These are phyloP conservation scores for Drosophila ficusphila DNA, from an alignment of 1,140 invertebrate species.

Conservation along the genomic window DNA sequence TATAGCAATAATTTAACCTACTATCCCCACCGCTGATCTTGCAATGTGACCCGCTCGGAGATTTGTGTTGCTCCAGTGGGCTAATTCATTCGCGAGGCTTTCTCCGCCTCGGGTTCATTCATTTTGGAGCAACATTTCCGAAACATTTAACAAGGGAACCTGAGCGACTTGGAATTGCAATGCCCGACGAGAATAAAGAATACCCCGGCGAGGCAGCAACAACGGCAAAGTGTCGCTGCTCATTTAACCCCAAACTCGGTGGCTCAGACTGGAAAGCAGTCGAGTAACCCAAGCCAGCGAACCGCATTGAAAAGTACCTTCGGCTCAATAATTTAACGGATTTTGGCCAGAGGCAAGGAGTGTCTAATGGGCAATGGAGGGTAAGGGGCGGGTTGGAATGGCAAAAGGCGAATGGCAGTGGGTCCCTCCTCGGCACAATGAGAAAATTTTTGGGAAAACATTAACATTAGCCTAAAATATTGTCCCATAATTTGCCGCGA, in stretches of 20 bases:
- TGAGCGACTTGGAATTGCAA: constrained; percentile 66
- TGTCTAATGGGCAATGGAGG: constrained; percentile 9
- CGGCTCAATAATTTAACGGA: constrained; percentile 83
- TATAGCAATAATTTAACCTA: constrained; percentile 13
- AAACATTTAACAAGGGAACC: constrained; percentile 78
- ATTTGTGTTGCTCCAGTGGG: constrained; percentile 8
- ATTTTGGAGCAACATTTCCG: constrained; percentile 63
- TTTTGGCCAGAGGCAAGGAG: constrained; percentile 64
- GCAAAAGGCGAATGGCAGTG: background rate
- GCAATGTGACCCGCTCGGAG: constrained; percentile 30
- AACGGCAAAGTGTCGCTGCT: constrained; percentile 69
- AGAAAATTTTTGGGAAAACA: constrained; percentile 83
- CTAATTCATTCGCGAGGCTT: constrained; percentile 64
- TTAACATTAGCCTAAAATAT: constrained; percentile 84
- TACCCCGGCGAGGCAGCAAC: constrained; percentile 37
- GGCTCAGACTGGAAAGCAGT: constrained; percentile 19
- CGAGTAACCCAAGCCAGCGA: constrained; percentile 62
- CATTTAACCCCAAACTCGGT: constrained; percentile 70
- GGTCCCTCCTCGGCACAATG: constrained; percentile 64
- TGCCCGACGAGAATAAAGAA: constrained; percentile 75
- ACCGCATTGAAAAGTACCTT: constrained; percentile 82
- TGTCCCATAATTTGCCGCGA: constrained; percentile 83
- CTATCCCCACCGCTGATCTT: constrained; percentile 25
- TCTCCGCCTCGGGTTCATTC: constrained; percentile 47
- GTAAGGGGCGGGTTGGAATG: background rate